These are phyloP conservation scores for Euzetes globulus DNA, from an alignment of 2,888 invertebrate species.

Conservation along the genomic window DNA sequence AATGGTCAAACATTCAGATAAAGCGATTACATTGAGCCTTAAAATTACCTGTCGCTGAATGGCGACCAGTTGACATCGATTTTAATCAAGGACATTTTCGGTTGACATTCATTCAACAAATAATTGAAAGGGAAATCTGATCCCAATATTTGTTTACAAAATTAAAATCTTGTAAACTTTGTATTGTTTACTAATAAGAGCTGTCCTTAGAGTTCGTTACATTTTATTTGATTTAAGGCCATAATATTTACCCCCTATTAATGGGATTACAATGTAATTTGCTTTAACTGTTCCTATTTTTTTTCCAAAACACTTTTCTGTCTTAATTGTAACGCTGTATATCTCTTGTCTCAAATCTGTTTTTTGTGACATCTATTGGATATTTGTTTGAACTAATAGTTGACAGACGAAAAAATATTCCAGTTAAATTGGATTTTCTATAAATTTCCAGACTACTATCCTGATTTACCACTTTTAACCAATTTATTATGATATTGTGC, in stretches of 20 bases:
- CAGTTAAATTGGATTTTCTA: too few species aligned
- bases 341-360: too few species aligned
- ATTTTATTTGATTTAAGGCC: neutral
- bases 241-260: neutral
- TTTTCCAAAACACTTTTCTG: too few species aligned
- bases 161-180: neutral
- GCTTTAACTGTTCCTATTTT: too few species aligned
- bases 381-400: too few species aligned
- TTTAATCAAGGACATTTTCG: constrained; percentile 36
- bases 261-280: too few species aligned
- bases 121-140: neutral
- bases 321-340: too few species aligned
- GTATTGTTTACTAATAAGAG: neutral
- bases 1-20: neutral
- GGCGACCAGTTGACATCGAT: constrained; percentile 39
- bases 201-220: neutral
- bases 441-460: too few species aligned
- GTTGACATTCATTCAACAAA: neutral
- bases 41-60: constrained; percentile 32
- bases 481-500: too few species aligned
- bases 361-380: too few species aligned
- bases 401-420: too few species aligned
- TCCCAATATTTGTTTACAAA: neutral
- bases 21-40: neutral
- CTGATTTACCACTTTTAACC: too few species aligned